Conservation (phyloP, 1,140 invertebrate species). For the Macrobrachium nipponense region DNA sequence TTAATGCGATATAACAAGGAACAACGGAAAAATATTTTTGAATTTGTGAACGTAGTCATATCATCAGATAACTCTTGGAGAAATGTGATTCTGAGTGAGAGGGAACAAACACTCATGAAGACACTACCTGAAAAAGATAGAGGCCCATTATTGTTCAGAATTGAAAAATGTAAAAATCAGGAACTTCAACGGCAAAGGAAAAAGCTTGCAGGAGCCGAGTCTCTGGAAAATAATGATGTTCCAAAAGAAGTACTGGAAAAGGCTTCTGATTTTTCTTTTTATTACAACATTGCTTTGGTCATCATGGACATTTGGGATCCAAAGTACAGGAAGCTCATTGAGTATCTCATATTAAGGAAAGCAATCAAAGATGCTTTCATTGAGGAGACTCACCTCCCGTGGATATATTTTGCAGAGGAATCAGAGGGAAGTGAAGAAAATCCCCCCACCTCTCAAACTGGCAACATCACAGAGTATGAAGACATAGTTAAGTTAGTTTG, state of each 20-base stretch:
- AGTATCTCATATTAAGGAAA: conserved; percentile 16
- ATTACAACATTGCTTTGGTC: conserved; percentile 9
- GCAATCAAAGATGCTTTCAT: conserved; percentile 22
- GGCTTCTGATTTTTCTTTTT: conserved; percentile 25
- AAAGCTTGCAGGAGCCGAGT: background rate
- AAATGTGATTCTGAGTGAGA: conserved; percentile 2
- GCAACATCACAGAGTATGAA: background rate
- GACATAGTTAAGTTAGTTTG: conserved; percentile 35
- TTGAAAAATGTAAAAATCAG: conserved; percentile 29
- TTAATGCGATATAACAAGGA: conserved; percentile 34
- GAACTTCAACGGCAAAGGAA: conserved; percentile 11
- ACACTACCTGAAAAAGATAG: conserved; percentile 21
- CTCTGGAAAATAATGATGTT: background rate
- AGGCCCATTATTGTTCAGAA: conserved; percentile 8
- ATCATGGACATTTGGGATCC: conserved; percentile 35
- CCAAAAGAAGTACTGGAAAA: conserved; percentile 16
- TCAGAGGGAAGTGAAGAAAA: background rate
- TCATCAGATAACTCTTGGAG: conserved; percentile 39
- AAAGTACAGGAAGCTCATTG: conserved; percentile 16
- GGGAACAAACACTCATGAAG: conserved; percentile 22
- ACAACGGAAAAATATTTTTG: conserved; percentile 22
- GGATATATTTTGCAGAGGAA: conserved; percentile 24
- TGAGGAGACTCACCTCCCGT: conserved; percentile 3
- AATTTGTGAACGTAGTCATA: conserved; percentile 24
- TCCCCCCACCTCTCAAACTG: background rate